phyloP scores from a whole-genome alignment of 2,797 vertebrate species.

The Labroides dimidiatus region DNA sequence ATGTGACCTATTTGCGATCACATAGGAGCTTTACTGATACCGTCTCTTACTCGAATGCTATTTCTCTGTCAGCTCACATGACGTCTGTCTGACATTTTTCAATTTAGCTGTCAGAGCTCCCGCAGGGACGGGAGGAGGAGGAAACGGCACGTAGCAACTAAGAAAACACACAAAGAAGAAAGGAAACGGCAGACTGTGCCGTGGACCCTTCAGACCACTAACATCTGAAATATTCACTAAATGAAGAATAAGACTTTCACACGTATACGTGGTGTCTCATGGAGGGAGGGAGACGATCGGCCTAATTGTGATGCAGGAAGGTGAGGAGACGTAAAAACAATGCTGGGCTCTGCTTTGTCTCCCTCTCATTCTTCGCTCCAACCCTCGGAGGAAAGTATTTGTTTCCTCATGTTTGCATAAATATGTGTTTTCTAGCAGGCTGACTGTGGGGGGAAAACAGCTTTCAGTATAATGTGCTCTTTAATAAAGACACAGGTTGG shows the following conservation, averaged over 20 bases:
- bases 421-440: slow-evolving; percentile 29
- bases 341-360: slow-evolving; percentile 8
- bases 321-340: slow-evolving; percentile 51
- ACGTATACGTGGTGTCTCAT: slow-evolving; percentile 34
- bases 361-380: not conserved
- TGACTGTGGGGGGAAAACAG: not conserved
- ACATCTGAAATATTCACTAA: slow-evolving; percentile 30
- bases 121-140: slow-evolving; percentile 9
- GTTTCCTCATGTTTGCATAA: slow-evolving; percentile 49
- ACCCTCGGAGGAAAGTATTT: slow-evolving; percentile 33
- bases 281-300: slow-evolving; percentile 46
- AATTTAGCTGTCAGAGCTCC: slow-evolving; percentile 64
- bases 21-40: not conserved
- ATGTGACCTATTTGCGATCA: slow-evolving; percentile 6
- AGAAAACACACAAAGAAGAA: slow-evolving; percentile 9
- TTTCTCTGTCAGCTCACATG: slow-evolving; percentile 39
- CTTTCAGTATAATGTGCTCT: slow-evolving; percentile 64
- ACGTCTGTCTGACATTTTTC: slow-evolving; percentile 47
- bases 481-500: slow-evolving; percentile 82
- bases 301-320: slow-evolving; percentile 39
- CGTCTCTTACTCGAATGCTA: slow-evolving; percentile 14
- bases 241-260: slow-evolving; percentile 46
- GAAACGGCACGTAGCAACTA: slow-evolving; percentile 5
- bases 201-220: slow-evolving; percentile 15
- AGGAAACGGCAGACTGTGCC: not conserved